A percentile compares a stretch with the other conserved stretches of the same genome.
These are phyloP conservation scores for Lindbergichthys nudifrons DNA, from an alignment of 2,797 vertebrate species.

Conservation along the genomic window DNA sequence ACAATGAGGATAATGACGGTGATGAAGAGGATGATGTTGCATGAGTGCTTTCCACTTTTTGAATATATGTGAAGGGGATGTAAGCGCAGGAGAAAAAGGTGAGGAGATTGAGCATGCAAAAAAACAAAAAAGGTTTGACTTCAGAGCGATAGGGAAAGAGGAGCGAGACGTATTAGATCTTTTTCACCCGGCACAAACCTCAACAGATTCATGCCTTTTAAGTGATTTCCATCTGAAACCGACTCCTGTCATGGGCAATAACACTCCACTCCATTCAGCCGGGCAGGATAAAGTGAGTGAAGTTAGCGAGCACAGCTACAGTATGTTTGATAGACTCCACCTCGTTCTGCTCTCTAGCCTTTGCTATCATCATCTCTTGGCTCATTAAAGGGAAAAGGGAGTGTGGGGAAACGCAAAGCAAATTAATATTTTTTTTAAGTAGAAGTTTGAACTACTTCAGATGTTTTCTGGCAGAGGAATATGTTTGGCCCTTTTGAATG, in stretches of 20 bases:
- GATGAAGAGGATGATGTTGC: constrained; percentile 21
- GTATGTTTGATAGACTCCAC: constrained; percentile 60
- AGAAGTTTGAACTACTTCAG: constrained; percentile 19
- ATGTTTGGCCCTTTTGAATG: constrained; percentile 16
- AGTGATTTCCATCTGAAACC: constrained; percentile 74
- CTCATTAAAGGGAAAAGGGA: constrained; percentile 56
- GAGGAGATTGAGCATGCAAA: constrained; percentile 49
- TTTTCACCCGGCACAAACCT: constrained; percentile 55
- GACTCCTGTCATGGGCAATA: constrained; percentile 73
- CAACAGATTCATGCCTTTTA: constrained; percentile 70
- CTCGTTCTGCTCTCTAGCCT: constrained; percentile 50
- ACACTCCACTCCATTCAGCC: constrained; percentile 64
- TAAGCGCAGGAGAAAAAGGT: constrained; percentile 41
- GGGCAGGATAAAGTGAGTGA: constrained; percentile 54
- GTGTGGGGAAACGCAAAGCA: constrained; percentile 28
- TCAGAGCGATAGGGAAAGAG: constrained; percentile 56
- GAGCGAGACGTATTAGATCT: constrained; percentile 61
- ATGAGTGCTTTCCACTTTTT: constrained; percentile 36
- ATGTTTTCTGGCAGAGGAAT: constrained; percentile 29
- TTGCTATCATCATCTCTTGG: constrained; percentile 48
- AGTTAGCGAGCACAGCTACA: constrained; percentile 43
- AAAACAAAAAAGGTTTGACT: constrained; percentile 57
- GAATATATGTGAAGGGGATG: constrained; percentile 54
- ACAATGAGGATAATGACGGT: constrained; percentile 58
- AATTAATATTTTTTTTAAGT: constrained; percentile 46